Base-by-base conservation (phyloP, 2,888 invertebrate species). In the Tillus elongatus region DNA sequence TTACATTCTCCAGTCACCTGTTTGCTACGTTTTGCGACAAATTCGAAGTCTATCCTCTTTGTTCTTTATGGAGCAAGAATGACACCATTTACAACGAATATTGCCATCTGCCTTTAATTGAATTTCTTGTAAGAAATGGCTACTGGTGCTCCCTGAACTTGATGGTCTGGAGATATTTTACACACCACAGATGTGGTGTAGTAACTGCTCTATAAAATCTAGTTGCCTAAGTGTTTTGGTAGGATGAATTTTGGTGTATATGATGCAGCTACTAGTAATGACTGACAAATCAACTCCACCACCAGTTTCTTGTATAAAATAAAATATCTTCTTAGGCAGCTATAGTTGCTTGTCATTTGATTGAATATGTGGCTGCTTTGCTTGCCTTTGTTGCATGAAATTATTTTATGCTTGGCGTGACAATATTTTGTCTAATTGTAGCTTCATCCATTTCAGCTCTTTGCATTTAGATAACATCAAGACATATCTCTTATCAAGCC, bases 31-130 rank as follows among this genome's bases (percentile, higher is more conserved):
- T 34, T 34, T 15, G 24, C 15, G 12, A 14, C 13, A 31, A 12
- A 31, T 31, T 31, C 13, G 10, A 14, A 31, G 9, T 13, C 31
- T 4, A 31, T 13, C 31, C 12, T 13, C 14, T 31, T 31, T 31
- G 14, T 31, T 31, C 14, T 8, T 12, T 31, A 31, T 31, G 31
- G 12, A 31, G 13, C 30, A 30, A 31, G 8, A 31, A 14, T 31
- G 13, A 31, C 31, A 31, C 13, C 31, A 2, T 31, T 31, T 31
- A 9, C 13, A 9, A 13, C 31, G 10, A 13, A 31, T 31, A 3
- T 13, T 31, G 12, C 31, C 31, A 19, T 19, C 24, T 19, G 24
- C 24, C 24, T 19, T 19, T 19, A 6, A n/a, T 19, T 6, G 24
- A 19, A 19, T 19, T 8, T n/a, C n/a, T 19, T n/a, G 6, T 19